Evolutionary conservation across 1,140 invertebrate genomes (phyloP).

Genomic region (Laodelphax striatellus): DNA sequence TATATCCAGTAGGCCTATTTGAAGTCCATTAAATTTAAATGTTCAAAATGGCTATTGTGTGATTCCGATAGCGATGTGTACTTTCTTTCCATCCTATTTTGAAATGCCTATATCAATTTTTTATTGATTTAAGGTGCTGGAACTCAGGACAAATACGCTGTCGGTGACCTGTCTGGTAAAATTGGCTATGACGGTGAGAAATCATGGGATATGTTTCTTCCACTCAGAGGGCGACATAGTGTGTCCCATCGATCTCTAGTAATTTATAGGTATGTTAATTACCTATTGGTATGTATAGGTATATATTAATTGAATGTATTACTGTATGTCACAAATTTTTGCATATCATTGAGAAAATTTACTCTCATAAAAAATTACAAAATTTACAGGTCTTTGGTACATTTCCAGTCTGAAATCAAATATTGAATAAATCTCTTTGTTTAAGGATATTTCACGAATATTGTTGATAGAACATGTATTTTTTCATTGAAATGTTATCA

Average conservation of each 20-base stretch:
- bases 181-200: constrained; percentile 30
- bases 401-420: not conserved
- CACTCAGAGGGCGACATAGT: constrained; percentile 67
- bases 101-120: too few relatives aligned
- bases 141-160: constrained; percentile 77
- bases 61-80: too few relatives aligned
- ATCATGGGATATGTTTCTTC: constrained; percentile 71
- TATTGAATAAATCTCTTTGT: not conserved
- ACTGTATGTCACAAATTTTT: not conserved
- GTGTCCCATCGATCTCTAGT: constrained; percentile 72
- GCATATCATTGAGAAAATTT: not conserved
- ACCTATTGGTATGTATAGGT: constrained; percentile 77
- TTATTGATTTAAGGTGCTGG: constrained; percentile 31
- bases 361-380: too few relatives aligned
- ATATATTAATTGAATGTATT: constrained; percentile 21
- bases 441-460: too few relatives aligned
- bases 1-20: too few relatives aligned
- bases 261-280: constrained; percentile 66
- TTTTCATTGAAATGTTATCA: too few relatives aligned
- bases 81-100: too few relatives aligned
- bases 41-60: too few relatives aligned
- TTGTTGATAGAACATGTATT: not conserved
- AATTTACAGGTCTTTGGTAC: too few relatives aligned
- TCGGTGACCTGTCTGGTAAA: constrained; percentile 86
- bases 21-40: too few relatives aligned